Conservation (phyloP, 2,113 vertebrate species). For the Lepidothrix coronata region DNA sequence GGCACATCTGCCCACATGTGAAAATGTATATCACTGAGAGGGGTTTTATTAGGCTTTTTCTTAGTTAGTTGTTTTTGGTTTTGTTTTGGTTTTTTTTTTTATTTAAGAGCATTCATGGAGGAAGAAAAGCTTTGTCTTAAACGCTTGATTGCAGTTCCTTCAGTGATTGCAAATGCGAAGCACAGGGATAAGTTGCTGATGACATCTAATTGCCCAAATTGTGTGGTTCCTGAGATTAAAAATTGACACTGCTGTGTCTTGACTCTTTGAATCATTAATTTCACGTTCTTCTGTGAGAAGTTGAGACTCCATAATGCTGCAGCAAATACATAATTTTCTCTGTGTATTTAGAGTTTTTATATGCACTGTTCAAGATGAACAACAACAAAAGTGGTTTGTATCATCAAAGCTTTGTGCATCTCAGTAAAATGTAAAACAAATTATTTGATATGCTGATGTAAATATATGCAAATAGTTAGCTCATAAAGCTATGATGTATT, state of each 20-base stretch:
- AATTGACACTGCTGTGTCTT: neutral
- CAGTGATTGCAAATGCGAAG: neutral
- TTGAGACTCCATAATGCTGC: neutral
- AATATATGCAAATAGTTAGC: neutral
- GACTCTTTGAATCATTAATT: neutral
- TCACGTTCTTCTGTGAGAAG: neutral
- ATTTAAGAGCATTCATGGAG: neutral
- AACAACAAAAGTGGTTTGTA: neutral
- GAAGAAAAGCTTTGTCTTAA: constrained; percentile 6
- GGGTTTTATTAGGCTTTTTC: neutral
- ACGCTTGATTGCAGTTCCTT: constrained; percentile 9
- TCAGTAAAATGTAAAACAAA: neutral
- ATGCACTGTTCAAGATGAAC: neutral
- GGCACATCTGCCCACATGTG: neutral
- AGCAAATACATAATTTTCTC: neutral
- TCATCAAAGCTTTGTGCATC: neutral
- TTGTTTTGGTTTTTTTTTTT: neutral
- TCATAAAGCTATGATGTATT: neutral
- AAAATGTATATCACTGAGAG: neutral
- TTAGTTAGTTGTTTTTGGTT: neutral
- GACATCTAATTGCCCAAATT: neutral
- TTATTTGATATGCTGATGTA: neutral
- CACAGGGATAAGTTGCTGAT: neutral
- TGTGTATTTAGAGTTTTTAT: neutral
- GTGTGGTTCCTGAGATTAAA: neutral